Evolutionary conservation across 2,888 invertebrate species (phyloP).

Genomic region (Entomobrya proxima): DNA sequence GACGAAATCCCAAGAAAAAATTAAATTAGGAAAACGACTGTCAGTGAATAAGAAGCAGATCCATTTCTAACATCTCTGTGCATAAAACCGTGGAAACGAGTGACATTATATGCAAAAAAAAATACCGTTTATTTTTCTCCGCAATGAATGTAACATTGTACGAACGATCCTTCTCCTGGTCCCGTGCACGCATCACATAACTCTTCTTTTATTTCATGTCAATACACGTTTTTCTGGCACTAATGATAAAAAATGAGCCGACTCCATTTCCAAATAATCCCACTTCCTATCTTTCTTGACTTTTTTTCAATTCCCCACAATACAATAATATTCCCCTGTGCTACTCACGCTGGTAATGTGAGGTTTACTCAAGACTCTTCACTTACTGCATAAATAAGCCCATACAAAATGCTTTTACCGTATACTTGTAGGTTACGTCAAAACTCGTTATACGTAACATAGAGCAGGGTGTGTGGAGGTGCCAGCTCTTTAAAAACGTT

Average conservation of each 20-base stretch:
- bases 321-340: not conserved
- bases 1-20: not conserved
- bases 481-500: too few species aligned
- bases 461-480: too few species aligned
- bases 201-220: constrained; percentile 51
- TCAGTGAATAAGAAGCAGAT: not conserved
- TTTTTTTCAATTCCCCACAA: constrained; percentile 32
- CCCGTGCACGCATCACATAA: constrained; percentile 40
- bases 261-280: constrained; percentile 37
- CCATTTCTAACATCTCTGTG: not conserved
- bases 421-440: too few species aligned
- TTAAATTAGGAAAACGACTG: not conserved
- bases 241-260: constrained; percentile 60
- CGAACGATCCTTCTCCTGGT: too few species aligned
- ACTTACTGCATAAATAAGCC: too few species aligned
- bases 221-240: constrained; percentile 45
- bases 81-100: not conserved
- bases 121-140: not conserved
- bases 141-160: not conserved
- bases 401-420: too few species aligned
- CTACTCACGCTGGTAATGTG: too few species aligned
- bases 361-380: too few species aligned
- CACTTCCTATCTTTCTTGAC: not conserved
- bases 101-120: not conserved
- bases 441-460: too few species aligned